Evolutionary conservation across 2,797 vertebrate species (phyloP).

Genomic region (Poeciliopsis paucimaculata): DNA sequence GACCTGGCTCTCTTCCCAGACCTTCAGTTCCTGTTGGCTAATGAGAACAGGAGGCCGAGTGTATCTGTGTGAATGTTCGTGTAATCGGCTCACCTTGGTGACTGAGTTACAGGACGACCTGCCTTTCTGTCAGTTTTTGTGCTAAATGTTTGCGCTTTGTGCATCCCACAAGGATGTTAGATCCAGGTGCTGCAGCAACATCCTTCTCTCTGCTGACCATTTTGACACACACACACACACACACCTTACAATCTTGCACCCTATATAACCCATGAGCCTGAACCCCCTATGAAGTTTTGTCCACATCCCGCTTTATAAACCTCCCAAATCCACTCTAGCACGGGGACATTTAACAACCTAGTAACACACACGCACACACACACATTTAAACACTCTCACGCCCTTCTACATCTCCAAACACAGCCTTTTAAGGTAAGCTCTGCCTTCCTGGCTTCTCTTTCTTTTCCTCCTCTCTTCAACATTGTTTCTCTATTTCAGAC

Average conservation of each 20-base stretch:
- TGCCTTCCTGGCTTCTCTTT: slow-evolving; percentile 30
- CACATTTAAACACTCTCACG: slow-evolving; percentile 59
- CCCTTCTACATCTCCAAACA: slow-evolving; percentile 63
- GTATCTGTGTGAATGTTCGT: slow-evolving; percentile 23
- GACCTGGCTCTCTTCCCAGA: slow-evolving; percentile 58
- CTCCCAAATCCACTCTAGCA: slow-evolving; percentile 10
- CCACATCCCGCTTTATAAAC: slow-evolving; percentile 19
- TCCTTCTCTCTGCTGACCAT: slow-evolving; percentile 33
- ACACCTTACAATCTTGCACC: background rate
- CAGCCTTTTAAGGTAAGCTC: slow-evolving; percentile 77
- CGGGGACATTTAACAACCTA: slow-evolving; percentile 49
- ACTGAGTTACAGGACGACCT: slow-evolving; percentile 16
- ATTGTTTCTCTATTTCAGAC: slow-evolving; percentile 24
- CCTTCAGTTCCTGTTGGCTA: slow-evolving; percentile 63
- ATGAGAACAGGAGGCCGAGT: slow-evolving; percentile 27
- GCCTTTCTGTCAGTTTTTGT: background rate
- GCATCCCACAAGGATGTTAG: slow-evolving; percentile 22
- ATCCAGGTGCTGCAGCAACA: slow-evolving; percentile 20
- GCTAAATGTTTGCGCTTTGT: background rate
- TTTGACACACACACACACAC: slow-evolving; percentile 1
- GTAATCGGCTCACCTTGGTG: slow-evolving; percentile 23
- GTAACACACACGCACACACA: slow-evolving; percentile 22
- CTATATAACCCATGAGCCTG: slow-evolving; percentile 1
- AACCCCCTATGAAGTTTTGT: slow-evolving; percentile 13
- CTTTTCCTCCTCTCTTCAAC: slow-evolving; percentile 28